A percentile compares a stretch with the other conserved stretches of the same genome.
Conservation (phyloP, 2,888 invertebrate genomes). For the Epinotia ramella region DNA sequence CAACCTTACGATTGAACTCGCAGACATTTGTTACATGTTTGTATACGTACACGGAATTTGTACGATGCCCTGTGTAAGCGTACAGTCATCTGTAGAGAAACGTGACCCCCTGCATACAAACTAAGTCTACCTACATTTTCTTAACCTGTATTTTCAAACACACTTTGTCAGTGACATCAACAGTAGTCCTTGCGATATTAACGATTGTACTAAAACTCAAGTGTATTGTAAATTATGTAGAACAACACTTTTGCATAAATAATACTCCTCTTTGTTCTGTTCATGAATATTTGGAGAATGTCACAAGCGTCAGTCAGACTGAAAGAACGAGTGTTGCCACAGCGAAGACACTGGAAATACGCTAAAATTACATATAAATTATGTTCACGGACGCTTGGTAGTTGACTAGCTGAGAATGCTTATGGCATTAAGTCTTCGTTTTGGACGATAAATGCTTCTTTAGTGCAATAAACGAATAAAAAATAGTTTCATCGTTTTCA, state of each 20-base stretch:
- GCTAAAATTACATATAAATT: neutral
- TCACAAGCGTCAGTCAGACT: neutral
- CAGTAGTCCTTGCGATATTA: neutral
- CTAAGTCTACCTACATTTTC: neutral
- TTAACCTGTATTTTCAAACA: neutral
- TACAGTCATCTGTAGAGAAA: too few species aligned
- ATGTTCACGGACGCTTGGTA: too few species aligned
- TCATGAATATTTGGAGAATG: conserved; percentile 8
- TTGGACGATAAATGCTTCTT: too few species aligned
- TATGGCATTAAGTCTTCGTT: too few species aligned
- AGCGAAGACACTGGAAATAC: neutral
- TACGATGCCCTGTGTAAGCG: too few species aligned
- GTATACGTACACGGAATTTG: too few species aligned
- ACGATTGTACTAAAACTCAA: conserved; percentile 25
- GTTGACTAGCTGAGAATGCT: too few species aligned
- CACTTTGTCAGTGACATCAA: conserved; percentile 7
- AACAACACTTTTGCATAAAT: conserved; percentile 22
- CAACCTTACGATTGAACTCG: too few species aligned
- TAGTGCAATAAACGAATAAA: too few species aligned
- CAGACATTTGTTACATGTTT: too few species aligned
- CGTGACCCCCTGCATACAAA: too few species aligned
- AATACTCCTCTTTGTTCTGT: conserved; percentile 10
- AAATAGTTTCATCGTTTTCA: too few species aligned
- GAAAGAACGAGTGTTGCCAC: neutral
- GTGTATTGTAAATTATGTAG: conserved; percentile 29